Evolutionary conservation across 2,113 vertebrate species (phyloP).

Genomic region (Rostratula benghalensis): DNA sequence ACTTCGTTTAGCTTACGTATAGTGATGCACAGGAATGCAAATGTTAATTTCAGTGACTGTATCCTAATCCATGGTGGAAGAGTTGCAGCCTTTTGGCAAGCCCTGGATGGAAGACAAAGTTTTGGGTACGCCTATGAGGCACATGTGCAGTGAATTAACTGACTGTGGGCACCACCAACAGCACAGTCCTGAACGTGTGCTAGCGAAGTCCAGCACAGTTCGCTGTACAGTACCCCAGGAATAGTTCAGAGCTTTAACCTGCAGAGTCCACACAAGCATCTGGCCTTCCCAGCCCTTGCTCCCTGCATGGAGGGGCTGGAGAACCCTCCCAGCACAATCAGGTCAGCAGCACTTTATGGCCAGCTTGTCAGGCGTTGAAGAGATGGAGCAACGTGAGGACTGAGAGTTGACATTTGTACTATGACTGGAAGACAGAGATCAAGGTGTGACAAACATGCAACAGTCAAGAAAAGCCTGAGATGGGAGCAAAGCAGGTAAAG

Average conservation of each 20-base stretch:
- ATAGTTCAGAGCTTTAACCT: neutral
- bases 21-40: neutral
- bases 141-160: neutral
- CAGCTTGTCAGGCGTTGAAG: neutral
- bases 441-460: neutral
- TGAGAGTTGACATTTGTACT: neutral
- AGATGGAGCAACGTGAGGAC: neutral
- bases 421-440: neutral
- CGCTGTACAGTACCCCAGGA: neutral
- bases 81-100: neutral
- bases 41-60: neutral
- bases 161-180: neutral
- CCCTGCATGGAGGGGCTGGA: accelerated
- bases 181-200: neutral
- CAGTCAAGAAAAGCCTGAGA: neutral
- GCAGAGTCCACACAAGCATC: neutral
- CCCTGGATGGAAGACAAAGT: neutral
- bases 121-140: neutral
- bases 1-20: neutral
- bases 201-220: neutral
- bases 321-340: neutral
- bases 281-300: neutral
- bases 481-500: neutral
- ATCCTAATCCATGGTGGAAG: neutral
- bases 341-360: neutral